Percentiles rank a stretch among this genome's conserved stretches.
phyloP scores from a whole-genome alignment of 2,113 vertebrate species.

The Pteruthius melanotis region DNA sequence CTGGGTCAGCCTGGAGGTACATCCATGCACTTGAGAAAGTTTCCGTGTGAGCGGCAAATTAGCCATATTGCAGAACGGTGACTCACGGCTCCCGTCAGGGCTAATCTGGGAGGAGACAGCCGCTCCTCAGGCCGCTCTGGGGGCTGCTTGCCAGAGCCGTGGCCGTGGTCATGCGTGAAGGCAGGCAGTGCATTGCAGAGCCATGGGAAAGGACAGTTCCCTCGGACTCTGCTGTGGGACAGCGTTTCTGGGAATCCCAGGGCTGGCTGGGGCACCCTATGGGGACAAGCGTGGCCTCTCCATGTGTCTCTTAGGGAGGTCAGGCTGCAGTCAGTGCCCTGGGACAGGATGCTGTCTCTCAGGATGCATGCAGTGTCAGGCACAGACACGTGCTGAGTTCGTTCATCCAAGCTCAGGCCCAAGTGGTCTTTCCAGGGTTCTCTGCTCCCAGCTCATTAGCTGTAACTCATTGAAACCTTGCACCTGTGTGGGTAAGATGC shows the following conservation, averaged over 20 bases:
- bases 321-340: not conserved
- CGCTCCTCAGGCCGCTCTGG: not conserved
- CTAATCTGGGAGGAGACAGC: not conserved
- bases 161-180: not conserved
- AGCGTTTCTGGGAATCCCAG: not conserved
- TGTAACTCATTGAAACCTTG: not conserved
- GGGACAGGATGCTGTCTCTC: not conserved
- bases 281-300: not conserved
- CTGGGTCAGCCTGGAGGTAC: not conserved
- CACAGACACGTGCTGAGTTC: not conserved
- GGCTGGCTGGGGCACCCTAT: fast-evolving
- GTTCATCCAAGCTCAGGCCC: not conserved
- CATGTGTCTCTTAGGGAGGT: not conserved
- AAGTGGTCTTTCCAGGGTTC: not conserved
- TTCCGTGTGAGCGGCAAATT: not conserved
- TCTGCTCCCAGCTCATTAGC: not conserved
- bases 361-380: not conserved
- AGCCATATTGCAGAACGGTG: not conserved
- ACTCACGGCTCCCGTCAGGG: not conserved
- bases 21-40: not conserved
- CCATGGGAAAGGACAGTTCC: not conserved
- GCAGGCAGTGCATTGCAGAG: not conserved
- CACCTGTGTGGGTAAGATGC: not conserved
- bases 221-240: not conserved
- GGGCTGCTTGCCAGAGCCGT: not conserved